Percentiles rank a stretch among this genome's conserved stretches.
phyloP scores from a whole-genome alignment of 2,888 invertebrate genomes.

The Eledona agricola region DNA sequence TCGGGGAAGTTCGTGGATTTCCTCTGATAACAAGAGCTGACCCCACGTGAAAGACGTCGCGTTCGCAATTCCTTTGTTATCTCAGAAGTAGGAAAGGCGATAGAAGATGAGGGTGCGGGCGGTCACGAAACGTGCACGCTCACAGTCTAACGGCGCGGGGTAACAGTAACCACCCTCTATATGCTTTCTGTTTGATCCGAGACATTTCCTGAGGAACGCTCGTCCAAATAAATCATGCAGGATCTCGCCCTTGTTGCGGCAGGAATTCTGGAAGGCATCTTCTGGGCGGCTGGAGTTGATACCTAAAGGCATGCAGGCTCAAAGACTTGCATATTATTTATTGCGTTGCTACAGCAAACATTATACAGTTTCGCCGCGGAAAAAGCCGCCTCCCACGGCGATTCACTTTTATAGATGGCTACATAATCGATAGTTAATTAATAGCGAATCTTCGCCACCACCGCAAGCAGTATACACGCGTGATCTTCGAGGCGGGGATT shows the following conservation, averaged over 20 bases:
- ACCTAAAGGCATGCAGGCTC: slow-evolving; percentile 62
- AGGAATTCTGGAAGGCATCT: slow-evolving; percentile 16
- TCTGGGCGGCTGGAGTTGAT: slow-evolving; percentile 55
- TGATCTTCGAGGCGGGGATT: slow-evolving; percentile 48
- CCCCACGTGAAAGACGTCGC: slow-evolving; percentile 54
- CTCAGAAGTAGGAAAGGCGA: slow-evolving; percentile 53
- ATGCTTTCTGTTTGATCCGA: slow-evolving; percentile 65
- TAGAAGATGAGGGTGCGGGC: slow-evolving; percentile 49
- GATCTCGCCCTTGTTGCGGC: slow-evolving; percentile 21
- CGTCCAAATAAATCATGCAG: slow-evolving; percentile 47
- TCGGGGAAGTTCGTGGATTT: slow-evolving; percentile 24
- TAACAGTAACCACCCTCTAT: slow-evolving; percentile 63
- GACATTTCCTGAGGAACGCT: slow-evolving; percentile 59
- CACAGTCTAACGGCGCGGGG: slow-evolving; percentile 52
- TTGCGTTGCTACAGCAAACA: slow-evolving; percentile 63
- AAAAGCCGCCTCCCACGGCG: slow-evolving; percentile 17
- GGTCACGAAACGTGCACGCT: slow-evolving; percentile 16
- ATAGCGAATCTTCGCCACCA: slow-evolving; percentile 32
- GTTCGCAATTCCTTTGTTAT: slow-evolving; percentile 63
- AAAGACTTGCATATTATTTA: slow-evolving; percentile 65
- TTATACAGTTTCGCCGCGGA: slow-evolving; percentile 48
- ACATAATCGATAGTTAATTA: slow-evolving; percentile 38
- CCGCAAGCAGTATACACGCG: slow-evolving; percentile 37
- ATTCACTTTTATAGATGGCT: slow-evolving; percentile 13
- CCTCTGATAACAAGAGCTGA: slow-evolving; percentile 45